Conservation (phyloP, 2,888 invertebrate species). For the Augiades crinisus region DNA sequence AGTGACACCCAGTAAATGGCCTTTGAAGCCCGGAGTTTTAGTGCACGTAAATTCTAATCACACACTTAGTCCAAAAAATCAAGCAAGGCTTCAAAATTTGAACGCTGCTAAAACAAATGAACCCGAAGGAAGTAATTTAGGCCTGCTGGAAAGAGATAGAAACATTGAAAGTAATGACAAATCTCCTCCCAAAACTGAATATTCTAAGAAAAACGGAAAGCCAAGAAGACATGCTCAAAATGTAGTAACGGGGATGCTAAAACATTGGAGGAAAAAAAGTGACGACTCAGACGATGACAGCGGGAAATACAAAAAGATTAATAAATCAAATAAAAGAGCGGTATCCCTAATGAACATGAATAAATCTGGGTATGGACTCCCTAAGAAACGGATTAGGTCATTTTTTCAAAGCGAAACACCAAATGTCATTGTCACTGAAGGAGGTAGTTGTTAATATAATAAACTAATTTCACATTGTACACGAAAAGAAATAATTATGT, state of each 20-base stretch:
- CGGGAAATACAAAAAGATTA: constrained; percentile 73
- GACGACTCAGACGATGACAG: constrained; percentile 71
- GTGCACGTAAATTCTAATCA: constrained; percentile 93
- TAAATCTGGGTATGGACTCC: constrained; percentile 59
- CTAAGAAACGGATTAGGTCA: constrained; percentile 63
- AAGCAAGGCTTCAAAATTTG: constrained; percentile 55
- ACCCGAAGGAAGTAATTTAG: constrained; percentile 54
- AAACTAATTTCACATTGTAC: constrained; percentile 25
- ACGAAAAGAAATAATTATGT: constrained; percentile 18
- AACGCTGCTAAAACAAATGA: constrained; percentile 32
- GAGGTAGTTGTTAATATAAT: constrained; percentile 59
- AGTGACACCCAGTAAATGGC: constrained; percentile 88
- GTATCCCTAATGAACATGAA: constrained; percentile 63
- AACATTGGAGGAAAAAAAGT: constrained; percentile 60
- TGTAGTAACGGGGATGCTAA: constrained; percentile 61
- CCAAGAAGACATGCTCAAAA: constrained; percentile 55
- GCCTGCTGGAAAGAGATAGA: constrained; percentile 65
- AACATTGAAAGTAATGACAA: constrained; percentile 40
- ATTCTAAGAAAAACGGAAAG: constrained; percentile 64
- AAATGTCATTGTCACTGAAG: constrained; percentile 76
- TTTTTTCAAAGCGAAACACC: constrained; percentile 73
- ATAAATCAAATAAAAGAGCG: constrained; percentile 71
- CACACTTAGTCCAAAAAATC: constrained; percentile 83
- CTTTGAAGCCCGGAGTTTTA: constrained; percentile 92
- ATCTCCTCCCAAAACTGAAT: constrained; percentile 50